Percentiles rank a stretch among this genome's conserved stretches.
phyloP scores from a whole-genome alignment of 2,113 vertebrate genomes.

The Gadus chalcogrammus region DNA sequence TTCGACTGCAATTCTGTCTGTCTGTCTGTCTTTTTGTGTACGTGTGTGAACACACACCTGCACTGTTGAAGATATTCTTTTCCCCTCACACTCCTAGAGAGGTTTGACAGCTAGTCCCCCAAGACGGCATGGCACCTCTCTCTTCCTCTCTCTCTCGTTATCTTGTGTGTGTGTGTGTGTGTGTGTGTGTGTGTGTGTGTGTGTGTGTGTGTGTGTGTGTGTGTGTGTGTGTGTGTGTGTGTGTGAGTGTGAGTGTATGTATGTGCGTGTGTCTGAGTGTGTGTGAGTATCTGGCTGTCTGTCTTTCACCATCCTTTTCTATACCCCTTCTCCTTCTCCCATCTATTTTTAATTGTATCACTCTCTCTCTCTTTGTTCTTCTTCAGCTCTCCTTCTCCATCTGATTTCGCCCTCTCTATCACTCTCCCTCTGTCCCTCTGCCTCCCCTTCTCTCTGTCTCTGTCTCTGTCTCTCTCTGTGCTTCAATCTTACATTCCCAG shows the following conservation, averaged over 20 bases:
- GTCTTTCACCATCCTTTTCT: constrained; percentile 1
- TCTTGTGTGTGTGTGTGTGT: no score
- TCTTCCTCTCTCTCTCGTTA: constrained; percentile 1
- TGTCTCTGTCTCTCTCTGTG: constrained; percentile 14
- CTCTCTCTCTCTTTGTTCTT: constrained; percentile 24
- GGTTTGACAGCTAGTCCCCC: constrained; percentile 77
- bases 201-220: no score
- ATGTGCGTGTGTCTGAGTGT: no score
- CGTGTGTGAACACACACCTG: neutral
- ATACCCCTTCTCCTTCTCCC: neutral
- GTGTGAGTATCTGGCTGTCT: neutral
- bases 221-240: no score
- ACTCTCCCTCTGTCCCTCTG: neutral
- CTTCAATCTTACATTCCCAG: constrained; percentile 52
- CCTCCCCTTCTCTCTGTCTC: constrained; percentile 9
- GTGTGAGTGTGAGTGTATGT: no score
- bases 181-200: no score
- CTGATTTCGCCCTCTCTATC: neutral
- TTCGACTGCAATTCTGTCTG: neutral
- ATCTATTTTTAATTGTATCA: constrained; percentile 4
- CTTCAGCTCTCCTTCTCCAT: constrained; percentile 14
- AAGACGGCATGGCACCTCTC: constrained; percentile 53
- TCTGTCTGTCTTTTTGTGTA: neutral
- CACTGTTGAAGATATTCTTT: constrained; percentile 66
- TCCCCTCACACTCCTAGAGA: constrained; percentile 73